Base-by-base conservation (phyloP, 2,113 vertebrate genomes). In the Chinchilla lanigera region DNA sequence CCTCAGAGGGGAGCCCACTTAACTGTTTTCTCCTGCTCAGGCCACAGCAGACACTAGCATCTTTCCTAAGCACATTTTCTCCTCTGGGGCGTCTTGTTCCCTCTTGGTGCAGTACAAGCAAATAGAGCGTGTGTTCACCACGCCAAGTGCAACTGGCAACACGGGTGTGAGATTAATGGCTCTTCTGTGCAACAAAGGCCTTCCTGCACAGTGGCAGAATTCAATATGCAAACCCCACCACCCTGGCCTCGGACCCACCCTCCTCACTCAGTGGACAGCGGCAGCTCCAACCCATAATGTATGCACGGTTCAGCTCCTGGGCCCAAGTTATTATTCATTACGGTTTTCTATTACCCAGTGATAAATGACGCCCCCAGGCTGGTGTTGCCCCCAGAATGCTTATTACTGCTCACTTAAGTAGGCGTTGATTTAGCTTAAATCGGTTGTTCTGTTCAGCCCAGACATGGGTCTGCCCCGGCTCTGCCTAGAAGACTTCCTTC, bases 401-500 rank as follows among this genome's bases (percentile, higher is more conserved):
- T 99, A 99, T 99, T 99, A 99, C 98, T 97, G 98, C 98, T 98
- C 99, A 99, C 99, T 99, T 99, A 99, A 99, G 99, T 99, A 99
- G 99, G 99, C 99, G 99, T 98, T 99, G 99, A 99, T 99, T 99
- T 99, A 99, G 99, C 99, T 99, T 99, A 99, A 99, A 99, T 99
- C 99, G 99, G 99, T 99, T 99, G 99, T 99, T 99, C 99, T 99
- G 99, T 98, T 99, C 98, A 99, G 99, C 98, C 98, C 98, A 99
- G 98, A 99, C 98, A 99, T 86, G 97, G 98, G 86, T 97, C 98
- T 99, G 99, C 98, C 98, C 98, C 98, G 93, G 97, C 98, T 96
- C 95, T 98, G 99, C 98, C 98, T 98, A 96, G 97, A 98, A 98
- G 98, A 98, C 90, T 98, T 98, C 98, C 98, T 98, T 99, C 99